Conservation (phyloP, 2,797 vertebrate genomes). For the Echeneis naucrates region DNA sequence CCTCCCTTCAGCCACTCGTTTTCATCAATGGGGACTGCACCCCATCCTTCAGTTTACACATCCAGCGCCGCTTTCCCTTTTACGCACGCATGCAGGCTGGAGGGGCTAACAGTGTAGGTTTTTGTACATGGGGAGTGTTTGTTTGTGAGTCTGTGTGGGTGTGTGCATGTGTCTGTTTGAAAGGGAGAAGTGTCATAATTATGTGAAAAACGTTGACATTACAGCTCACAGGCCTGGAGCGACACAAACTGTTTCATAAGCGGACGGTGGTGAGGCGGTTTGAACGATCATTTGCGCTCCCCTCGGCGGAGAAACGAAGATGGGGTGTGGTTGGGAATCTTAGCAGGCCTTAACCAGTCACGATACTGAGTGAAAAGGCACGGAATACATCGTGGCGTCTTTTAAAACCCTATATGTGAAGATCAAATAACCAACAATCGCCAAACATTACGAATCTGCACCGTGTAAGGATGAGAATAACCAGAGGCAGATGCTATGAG, state of each 20-base stretch:
- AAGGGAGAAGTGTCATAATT: conserved; percentile 14
- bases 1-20: conserved; percentile 55
- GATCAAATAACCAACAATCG: background rate
- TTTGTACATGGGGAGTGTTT: background rate
- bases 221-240: conserved; percentile 35
- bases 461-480: background rate
- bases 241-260: conserved; percentile 34
- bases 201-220: conserved; percentile 52
- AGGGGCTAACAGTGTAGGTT: conserved; percentile 23
- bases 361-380: conserved; percentile 12
- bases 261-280: conserved; percentile 30
- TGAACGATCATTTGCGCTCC: conserved; percentile 31
- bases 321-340: conserved; percentile 80
- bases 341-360: conserved; percentile 55
- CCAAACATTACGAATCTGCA: background rate
- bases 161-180: background rate
- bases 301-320: conserved; percentile 36
- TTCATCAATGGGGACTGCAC: conserved; percentile 70
- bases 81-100: conserved; percentile 49
- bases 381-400: background rate
- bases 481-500: background rate
- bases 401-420: background rate
- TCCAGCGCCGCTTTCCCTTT: conserved; percentile 32
- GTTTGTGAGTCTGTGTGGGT: conserved; percentile 4
- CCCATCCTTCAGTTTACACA: conserved; percentile 47